Evolutionary conservation across 92 coral and sea anemone species (phyloP).

Genomic region (Porites lobata): DNA sequence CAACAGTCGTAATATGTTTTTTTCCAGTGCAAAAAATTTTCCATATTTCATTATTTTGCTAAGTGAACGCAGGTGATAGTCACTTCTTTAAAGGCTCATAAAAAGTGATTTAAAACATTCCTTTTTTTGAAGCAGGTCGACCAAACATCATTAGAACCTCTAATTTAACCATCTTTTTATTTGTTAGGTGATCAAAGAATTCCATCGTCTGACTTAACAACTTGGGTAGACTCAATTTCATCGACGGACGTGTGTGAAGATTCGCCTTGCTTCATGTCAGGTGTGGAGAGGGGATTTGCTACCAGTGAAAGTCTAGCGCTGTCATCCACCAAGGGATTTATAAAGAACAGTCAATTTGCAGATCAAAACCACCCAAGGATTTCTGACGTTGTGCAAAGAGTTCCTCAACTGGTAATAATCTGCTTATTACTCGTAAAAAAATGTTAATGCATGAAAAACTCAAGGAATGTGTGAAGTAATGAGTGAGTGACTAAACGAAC

Average conservation of each 20-base stretch:
- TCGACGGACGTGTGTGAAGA: background rate
- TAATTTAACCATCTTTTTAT: background rate
- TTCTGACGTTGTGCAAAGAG: conserved; percentile 31
- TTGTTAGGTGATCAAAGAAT: conserved; percentile 3
- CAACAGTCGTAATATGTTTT: too few species aligned
- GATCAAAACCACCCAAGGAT: background rate
- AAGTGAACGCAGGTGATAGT: too few species aligned
- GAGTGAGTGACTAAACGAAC: too few species aligned
- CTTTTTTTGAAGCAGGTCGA: too few species aligned
- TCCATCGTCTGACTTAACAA: background rate
- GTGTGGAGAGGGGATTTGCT: background rate
- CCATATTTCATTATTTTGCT: too few species aligned
- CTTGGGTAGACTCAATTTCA: conserved; percentile 21
- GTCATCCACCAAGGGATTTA: conserved; percentile 31
- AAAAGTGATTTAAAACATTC: too few species aligned
- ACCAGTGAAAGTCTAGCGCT: conserved; percentile 35
- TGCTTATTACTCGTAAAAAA: background rate
- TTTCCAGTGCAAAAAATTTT: too few species aligned
- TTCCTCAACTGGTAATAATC: conserved; percentile 33
- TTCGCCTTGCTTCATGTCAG: background rate
- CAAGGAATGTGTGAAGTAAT: too few species aligned
- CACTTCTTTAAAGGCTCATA: too few species aligned
- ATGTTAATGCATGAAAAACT: background rate
- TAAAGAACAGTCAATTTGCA: background rate
- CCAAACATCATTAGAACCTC: too few species aligned